A percentile compares a stretch with the other conserved stretches of the same genome.
Evolutionary conservation across 2,113 vertebrate species (phyloP).

Genomic region (Dinomys branickii): DNA sequence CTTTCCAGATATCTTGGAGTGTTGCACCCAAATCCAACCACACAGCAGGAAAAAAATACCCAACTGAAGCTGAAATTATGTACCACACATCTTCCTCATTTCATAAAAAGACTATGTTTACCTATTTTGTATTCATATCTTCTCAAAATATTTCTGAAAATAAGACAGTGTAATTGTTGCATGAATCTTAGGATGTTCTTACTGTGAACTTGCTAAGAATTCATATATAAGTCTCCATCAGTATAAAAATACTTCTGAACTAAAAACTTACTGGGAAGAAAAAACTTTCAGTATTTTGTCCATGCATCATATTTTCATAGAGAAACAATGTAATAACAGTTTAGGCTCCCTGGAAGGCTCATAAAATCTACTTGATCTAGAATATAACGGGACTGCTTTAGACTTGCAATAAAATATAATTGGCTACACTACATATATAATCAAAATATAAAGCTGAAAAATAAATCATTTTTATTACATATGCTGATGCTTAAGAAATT

Average conservation of each 20-base stretch:
- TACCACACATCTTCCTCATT: background rate
- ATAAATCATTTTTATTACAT: conserved; percentile 68
- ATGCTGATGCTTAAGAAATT: conserved; percentile 64
- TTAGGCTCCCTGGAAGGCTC: conserved; percentile 61
- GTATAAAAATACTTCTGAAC: conserved; percentile 33
- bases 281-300: conserved; percentile 27
- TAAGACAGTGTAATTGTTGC: background rate
- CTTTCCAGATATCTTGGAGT: background rate
- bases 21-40: background rate
- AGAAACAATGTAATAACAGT: conserved; percentile 59
- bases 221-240: background rate
- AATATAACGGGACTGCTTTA: conserved; percentile 55
- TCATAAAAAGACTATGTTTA: background rate
- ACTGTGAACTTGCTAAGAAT: background rate
- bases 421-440: conserved; percentile 43
- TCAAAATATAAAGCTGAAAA: conserved; percentile 38
- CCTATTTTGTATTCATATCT: background rate
- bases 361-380: conserved; percentile 56
- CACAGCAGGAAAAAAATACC: background rate
- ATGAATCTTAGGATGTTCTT: background rate
- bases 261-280: conserved; percentile 50
- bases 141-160: background rate
- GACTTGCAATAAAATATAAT: conserved; percentile 72
- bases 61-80: background rate
- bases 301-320: background rate